These are phyloP conservation scores for Dryobota labecula DNA, from an alignment of 2,888 invertebrate genomes.

Conservation along the genomic window DNA sequence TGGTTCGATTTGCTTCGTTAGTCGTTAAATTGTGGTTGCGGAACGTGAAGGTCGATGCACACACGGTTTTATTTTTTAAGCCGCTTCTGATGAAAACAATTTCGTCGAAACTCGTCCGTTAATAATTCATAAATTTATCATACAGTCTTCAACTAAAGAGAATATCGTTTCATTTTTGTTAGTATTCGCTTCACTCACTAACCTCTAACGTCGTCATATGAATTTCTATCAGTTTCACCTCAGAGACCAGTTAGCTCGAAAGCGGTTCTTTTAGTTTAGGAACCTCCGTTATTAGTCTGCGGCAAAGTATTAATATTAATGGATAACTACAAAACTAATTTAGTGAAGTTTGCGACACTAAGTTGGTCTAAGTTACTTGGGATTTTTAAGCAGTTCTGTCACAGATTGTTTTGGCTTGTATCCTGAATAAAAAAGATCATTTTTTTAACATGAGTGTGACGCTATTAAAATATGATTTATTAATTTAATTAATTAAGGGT, in stretches of 20 bases:
- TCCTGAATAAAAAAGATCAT: constrained; percentile 11
- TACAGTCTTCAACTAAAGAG: constrained; percentile 13
- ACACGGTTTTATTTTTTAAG: background rate
- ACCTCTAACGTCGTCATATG: constrained; percentile 53
- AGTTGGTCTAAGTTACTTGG: constrained; percentile 30
- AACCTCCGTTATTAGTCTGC: constrained; percentile 44
- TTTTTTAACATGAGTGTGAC: background rate
- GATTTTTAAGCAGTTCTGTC: constrained; percentile 39
- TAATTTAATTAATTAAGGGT: constrained; percentile 5
- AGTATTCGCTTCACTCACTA: constrained; percentile 21
- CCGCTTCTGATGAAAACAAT: background rate
- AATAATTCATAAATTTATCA: background rate
- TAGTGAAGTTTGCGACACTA: constrained; percentile 31
- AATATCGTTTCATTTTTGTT: constrained; percentile 47
- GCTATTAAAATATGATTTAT: background rate
- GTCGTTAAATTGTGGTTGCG: constrained; percentile 12
- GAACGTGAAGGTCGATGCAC: background rate
- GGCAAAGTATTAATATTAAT: constrained; percentile 60
- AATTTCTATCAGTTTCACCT: constrained; percentile 62
- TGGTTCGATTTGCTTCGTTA: constrained; percentile 22
- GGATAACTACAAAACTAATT: constrained; percentile 53
- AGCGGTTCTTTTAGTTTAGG: constrained; percentile 39
- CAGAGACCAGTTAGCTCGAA: constrained; percentile 46
- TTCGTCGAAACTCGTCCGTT: background rate
- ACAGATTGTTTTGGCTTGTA: constrained; percentile 28